Base-by-base conservation (phyloP, 2,797 vertebrate species). In the Jordanella pulchra region DNA sequence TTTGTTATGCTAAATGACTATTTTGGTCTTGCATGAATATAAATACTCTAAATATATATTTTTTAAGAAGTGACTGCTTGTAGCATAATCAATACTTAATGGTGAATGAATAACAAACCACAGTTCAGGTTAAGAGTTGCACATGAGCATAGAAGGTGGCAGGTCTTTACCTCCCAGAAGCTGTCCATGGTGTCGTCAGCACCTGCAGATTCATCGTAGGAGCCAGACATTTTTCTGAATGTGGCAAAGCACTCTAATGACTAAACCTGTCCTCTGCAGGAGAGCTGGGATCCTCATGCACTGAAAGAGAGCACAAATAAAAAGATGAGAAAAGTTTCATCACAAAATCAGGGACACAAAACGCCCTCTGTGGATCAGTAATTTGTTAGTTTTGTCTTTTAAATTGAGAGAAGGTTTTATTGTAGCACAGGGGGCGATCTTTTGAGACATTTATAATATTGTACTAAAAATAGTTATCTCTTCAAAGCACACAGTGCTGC, bases 161-260 rank as follows among this genome's bases (percentile, higher is more conserved):
- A 60, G n/a, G 27, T 58, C 73, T 89, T 91, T 94, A 98, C 97
- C 97, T 99, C 97, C 97, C 97, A 99, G 93, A 99, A 99, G 94
- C 97, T 99, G 94, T 99, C 97, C 1, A 97, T 99, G 76, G 94
- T 95, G 92, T 98, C 97, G 92, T 99, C 97, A 0, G 89, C 84
- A 39, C 94, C 94, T 12, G 94, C 91, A 73, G 94, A 89, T 90
- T 99, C 97, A 44, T 99, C 97, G 70, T 98, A 99, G 91, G 97
- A 97, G 92, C 95, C 96, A 53, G 97, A 99, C 97, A 99, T 98
- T 93, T 91, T 93, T 92, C 88, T 91, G 61, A 88, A 88, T 73
- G 83, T 92, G 80, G 91, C 75, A 77, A 86, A 91, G 80, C 82
- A 82, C 91, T 88, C 85, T 87, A 87, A 91, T 80, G 85, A 82